Base-by-base conservation (phyloP, 2,113 vertebrate genomes). In the Buteo buteo region DNA sequence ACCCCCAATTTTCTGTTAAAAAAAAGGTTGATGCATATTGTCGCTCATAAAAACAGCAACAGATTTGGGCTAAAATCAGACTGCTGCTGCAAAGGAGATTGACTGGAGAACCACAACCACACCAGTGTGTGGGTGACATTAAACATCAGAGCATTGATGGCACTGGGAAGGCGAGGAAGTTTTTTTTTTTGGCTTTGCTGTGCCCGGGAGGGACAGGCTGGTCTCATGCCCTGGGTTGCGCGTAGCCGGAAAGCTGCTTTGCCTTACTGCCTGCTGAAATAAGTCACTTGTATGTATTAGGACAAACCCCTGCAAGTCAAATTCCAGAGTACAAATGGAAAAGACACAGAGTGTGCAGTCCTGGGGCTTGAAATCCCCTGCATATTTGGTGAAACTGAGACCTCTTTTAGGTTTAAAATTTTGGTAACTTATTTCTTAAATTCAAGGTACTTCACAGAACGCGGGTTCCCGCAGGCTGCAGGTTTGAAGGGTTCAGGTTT, bases 391-490 rank as follows among this genome's bases (percentile, higher is more conserved):
- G 26, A 54, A 69, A 82, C 8, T 5, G 40, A 74, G 40, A 52
- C 22, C 45, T 86, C 32, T 84, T 81, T 20, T 28, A n/a, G 47
- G 11, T 49, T 55, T 81, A 36, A 29, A 2, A 2, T 74, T 59
- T n/a, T 49, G 15, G 65, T 21, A 34, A 26, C 20, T 74, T 65
- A 21, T 36, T 84, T 80, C 52, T 52, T 40, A n/a, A 78, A 72
- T 61, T 67, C 50, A 40, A 36, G 15, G 25, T 20, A 50, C 19
- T 67, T 29, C 44, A 13, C 20, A 70, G 67, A 72, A 25, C 1
- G 0, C 25, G 40, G 19, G 8, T n/a, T 93, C 50, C 70, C 0
- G 1, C 16, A 80, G 61, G 62, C 38, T 1, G 1, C 17, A 40
- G 18, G 1, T 36, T 71, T 59, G 47, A 57, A 86, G 18, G 45